These are phyloP conservation scores for Drosophila obscura DNA, from an alignment of 1,140 invertebrate species.

Conservation along the genomic window DNA sequence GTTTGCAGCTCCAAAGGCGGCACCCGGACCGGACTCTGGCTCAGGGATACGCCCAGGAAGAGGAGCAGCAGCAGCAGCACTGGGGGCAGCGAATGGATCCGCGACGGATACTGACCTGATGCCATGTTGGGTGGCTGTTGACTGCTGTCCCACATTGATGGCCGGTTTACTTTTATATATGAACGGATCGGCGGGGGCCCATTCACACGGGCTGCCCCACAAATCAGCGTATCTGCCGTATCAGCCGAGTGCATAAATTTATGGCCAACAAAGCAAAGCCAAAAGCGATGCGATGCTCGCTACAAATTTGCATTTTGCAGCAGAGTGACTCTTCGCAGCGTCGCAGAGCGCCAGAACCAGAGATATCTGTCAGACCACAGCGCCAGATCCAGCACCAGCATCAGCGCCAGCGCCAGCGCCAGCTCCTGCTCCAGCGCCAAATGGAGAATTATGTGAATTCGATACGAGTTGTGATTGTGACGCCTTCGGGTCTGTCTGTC, in stretches of 20 bases:
- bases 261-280: constrained; percentile 21
- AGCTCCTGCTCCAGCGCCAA: background rate
- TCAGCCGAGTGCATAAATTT: constrained; percentile 53
- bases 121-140: constrained; percentile 24
- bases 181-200: constrained; percentile 4
- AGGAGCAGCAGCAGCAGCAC: constrained; percentile 24
- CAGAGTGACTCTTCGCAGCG: background rate
- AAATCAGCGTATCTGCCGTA: constrained; percentile 2
- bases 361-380: constrained; percentile 11
- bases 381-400: background rate
- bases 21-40: constrained; percentile 7
- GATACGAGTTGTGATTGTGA: constrained; percentile 4
- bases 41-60: background rate
- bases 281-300: constrained; percentile 2
- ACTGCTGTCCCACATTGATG: constrained; percentile 20
- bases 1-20: constrained; percentile 33
- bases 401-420: background rate
- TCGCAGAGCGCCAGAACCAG: constrained; percentile 2
- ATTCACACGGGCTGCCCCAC: constrained; percentile 35
- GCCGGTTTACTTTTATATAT: constrained; percentile 28
- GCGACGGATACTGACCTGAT: constrained; percentile 10
- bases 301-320: constrained; percentile 51
- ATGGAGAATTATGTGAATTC: constrained; percentile 5
- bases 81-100: constrained; percentile 4
- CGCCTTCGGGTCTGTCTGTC: constrained; percentile 1